Percentiles rank a stretch among this genome's conserved stretches.
These are phyloP conservation scores for Archilochus colubris DNA, from an alignment of 2,113 vertebrate species.

Conservation along the genomic window DNA sequence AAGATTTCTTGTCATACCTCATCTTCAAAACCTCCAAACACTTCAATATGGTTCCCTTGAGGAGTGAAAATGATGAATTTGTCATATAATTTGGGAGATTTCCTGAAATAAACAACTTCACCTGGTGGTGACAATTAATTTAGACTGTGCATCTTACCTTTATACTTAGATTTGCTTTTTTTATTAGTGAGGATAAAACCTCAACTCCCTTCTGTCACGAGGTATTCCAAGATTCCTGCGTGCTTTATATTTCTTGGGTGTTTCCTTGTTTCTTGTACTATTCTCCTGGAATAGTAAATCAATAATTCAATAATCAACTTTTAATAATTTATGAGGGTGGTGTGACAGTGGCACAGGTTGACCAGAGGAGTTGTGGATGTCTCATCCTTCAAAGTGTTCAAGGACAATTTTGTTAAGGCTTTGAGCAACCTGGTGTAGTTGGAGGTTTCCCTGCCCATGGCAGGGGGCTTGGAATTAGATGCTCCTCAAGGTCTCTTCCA, in stretches of 20 bases:
- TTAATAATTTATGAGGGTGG: background rate
- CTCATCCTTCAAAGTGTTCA: no score
- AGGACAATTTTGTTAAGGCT: no score
- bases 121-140: background rate
- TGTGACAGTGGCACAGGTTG: no score
- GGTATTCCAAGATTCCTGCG: background rate
- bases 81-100: accelerated
- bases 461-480: no score
- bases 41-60: background rate
- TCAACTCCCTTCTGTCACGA: background rate
- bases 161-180: background rate
- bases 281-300: background rate
- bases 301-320: background rate
- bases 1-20: background rate
- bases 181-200: background rate
- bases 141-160: background rate
- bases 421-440: no score
- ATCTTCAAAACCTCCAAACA: background rate
- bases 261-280: background rate
- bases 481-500: no score
- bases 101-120: background rate
- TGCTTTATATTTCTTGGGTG: background rate
- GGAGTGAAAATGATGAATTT: background rate
- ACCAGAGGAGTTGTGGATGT: no score
- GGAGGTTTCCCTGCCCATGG: no score